Conservation (phyloP, 1,140 invertebrate species). For the Lineus longissimus region DNA sequence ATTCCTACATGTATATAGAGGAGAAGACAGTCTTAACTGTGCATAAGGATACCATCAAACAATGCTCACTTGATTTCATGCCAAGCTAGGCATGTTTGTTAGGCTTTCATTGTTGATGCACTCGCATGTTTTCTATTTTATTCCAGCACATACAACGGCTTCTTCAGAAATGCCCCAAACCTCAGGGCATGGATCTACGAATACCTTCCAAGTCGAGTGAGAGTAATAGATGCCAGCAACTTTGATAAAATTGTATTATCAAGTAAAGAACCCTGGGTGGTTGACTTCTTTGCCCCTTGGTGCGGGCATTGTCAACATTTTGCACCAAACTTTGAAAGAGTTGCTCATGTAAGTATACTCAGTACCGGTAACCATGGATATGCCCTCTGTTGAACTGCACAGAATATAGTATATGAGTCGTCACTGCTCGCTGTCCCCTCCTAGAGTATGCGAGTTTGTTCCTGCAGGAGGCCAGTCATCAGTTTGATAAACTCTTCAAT, state of each 20-base stretch:
- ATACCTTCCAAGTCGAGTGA: conserved; percentile 59
- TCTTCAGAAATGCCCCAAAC: conserved; percentile 60
- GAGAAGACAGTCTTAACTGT: too few species aligned
- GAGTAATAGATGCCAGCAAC: conserved; percentile 25
- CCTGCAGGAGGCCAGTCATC: background rate
- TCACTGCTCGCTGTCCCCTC: background rate
- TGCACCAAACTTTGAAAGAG: conserved; percentile 66
- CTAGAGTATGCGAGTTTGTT: background rate
- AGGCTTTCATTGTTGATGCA: too few species aligned
- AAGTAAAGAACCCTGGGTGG: conserved; percentile 59
- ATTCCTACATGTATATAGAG: too few species aligned
- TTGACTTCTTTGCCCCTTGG: conserved; percentile 75
- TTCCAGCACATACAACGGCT: conserved; percentile 62
- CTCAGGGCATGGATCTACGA: conserved; percentile 62
- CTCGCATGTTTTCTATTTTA: background rate
- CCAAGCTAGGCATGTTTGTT: too few species aligned
- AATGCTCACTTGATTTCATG: too few species aligned
- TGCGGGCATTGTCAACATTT: conserved; percentile 70
- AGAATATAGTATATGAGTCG: background rate
- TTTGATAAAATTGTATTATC: conserved; percentile 51
- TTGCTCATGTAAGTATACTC: conserved; percentile 63
- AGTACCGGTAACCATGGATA: too few species aligned
- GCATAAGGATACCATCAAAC: too few species aligned
- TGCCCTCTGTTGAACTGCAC: conserved; percentile 7
- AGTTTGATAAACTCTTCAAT: background rate